These are phyloP conservation scores for Avahi laniger DNA, from an alignment of 2,797 vertebrate genomes.

Conservation along the genomic window DNA sequence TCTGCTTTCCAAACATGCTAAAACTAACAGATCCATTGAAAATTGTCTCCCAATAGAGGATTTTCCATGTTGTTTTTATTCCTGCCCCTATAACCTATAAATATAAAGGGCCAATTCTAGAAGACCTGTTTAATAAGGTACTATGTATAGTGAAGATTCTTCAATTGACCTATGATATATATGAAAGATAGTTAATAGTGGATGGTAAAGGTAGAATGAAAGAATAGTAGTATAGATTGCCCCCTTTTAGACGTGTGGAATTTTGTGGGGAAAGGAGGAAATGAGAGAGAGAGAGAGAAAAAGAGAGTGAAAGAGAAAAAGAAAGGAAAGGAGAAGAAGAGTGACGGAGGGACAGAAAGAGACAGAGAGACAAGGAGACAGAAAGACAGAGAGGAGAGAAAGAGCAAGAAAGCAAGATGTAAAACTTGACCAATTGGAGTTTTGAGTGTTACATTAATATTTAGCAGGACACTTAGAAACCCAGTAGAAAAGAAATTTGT, in stretches of 20 bases:
- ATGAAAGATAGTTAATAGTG: neutral
- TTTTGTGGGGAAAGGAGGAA: neutral
- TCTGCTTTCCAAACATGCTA: neutral
- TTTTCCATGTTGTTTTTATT: neutral
- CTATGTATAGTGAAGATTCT: neutral
- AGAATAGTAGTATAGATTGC: neutral
- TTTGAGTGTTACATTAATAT: neutral
- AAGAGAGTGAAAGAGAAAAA: neutral
- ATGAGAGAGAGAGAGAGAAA: too few relatives aligned
- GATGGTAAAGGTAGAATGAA: neutral
- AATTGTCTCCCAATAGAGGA: neutral
- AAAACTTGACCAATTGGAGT: neutral
- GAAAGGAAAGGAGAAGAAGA: neutral
- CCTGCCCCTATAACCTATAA: neutral
- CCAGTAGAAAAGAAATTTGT: neutral
- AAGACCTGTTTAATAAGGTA: neutral
- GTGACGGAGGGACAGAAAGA: too few relatives aligned
- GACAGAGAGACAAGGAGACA: neutral
- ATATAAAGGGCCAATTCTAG: neutral
- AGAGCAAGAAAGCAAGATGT: neutral
- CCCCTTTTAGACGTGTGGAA: neutral
- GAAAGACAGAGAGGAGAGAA: neutral
- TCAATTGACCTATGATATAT: neutral
- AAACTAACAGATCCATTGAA: neutral
- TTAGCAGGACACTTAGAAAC: neutral